phyloP scores from a whole-genome alignment of 2,888 invertebrate genomes.

The Nysson spinosus region DNA sequence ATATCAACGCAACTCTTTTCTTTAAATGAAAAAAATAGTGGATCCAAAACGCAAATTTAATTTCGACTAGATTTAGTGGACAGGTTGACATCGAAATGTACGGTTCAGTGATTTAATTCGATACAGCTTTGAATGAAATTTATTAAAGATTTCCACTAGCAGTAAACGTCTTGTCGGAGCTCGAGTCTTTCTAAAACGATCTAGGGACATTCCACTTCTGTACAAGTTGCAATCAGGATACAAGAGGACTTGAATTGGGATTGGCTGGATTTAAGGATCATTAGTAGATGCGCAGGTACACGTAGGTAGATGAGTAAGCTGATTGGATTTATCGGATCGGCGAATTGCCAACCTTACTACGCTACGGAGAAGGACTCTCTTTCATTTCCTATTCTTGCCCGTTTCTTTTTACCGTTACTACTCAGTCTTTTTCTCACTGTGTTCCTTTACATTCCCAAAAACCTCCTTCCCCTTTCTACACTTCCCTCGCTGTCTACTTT shows the following conservation, averaged over 20 bases:
- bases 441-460: no score
- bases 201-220: constrained; percentile 1
- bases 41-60: no score
- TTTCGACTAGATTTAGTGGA: no score
- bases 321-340: constrained; percentile 72
- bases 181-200: neutral
- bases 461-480: neutral
- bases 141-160: neutral
- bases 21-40: no score
- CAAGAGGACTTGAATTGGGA: constrained; percentile 51
- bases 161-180: neutral
- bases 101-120: no score
- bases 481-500: constrained; percentile 20
- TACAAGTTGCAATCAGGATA: constrained; percentile 36
- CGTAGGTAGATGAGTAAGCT: constrained; percentile 69
- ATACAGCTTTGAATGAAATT: neutral
- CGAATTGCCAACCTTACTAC: constrained; percentile 59
- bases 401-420: constrained; percentile 29
- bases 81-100: no score
- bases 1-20: no score
- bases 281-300: constrained; percentile 60
- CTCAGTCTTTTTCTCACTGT: constrained; percentile 23
- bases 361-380: constrained; percentile 25
- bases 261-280: constrained; percentile 67
- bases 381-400: constrained; percentile 56